Percentiles rank a stretch among this genome's conserved stretches.
Conservation (phyloP, 2,888 invertebrate species). For the Chalcosyrphus nemorum region DNA sequence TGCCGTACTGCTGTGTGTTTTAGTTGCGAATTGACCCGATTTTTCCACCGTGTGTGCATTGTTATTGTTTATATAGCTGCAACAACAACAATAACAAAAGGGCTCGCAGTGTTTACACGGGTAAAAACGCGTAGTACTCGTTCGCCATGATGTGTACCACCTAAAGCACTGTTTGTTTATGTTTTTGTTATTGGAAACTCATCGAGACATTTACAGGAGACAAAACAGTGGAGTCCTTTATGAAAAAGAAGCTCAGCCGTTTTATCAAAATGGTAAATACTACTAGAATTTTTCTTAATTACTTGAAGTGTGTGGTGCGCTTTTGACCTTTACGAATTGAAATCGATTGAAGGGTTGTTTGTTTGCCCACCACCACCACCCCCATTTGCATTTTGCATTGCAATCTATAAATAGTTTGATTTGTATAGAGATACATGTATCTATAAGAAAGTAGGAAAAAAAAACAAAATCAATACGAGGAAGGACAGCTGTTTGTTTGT, state of each 20-base stretch:
- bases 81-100: not conserved
- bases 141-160: conserved; percentile 33
- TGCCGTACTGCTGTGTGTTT: no score
- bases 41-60: conserved; percentile 46
- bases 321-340: conserved; percentile 49
- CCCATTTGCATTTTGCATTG: conserved; percentile 27
- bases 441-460: not conserved
- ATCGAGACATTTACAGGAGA: not conserved
- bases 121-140: conserved; percentile 51
- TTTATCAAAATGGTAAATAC: conserved; percentile 72
- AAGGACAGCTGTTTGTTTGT: conserved; percentile 71
- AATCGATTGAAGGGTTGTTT: conserved; percentile 58
- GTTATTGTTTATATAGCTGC: conserved; percentile 30
- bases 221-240: conserved; percentile 68
- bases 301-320: conserved; percentile 6
- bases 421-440: conserved; percentile 18
- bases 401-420: conserved; percentile 47
- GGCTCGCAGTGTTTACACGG: conserved; percentile 41
- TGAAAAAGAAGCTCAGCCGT: conserved; percentile 74
- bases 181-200: no score
- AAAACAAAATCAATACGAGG: conserved; percentile 60
- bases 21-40: conserved; percentile 28
- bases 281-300: not conserved
- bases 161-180: no score
- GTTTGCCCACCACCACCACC: not conserved